Evolutionary conservation across 2,797 vertebrate genomes (phyloP), one percentile per base, ranked within the genome.

Genomic region (Macropodus opercularis): DNA sequence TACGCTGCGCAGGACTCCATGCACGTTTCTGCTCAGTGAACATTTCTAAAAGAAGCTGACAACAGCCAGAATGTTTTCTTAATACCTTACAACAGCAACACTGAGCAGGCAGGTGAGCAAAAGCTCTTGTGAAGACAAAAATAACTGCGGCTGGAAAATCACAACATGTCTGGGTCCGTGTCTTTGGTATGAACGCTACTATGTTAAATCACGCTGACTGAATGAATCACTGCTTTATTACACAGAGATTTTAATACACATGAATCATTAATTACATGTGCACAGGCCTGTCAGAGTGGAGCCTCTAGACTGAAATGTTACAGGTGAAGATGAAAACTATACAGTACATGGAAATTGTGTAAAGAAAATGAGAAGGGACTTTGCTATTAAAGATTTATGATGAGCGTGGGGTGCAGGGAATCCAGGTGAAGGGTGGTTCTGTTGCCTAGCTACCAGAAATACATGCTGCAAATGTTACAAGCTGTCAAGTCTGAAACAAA

Each of bases 31-130:
- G 75, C 81, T 85, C 84, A 73, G 8, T 43, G 63, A 34, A 72
- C 63, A 57, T 56, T 87, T 87, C 65, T 73, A 70, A 80, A 77
- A 76, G 56, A 39, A 55, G 62, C 67, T 86, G 87, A 91, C 85
- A 81, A 80, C 83, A 85, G 80, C 85, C 90, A 89, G 89, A 89
- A 22, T 83, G 65, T 88, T 91, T 90, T 82, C 79, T 67, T 79
- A 78, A 81, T 63, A 82, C 65, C 71, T 82, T 83, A 77, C 82
- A 89, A 81, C 79, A 83, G 77, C 83, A 79, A 51, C n/a, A 41
- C 27, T 22, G 68, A 64, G 69, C 75, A 79, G 81, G 80, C 87
- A 91, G 85, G 87, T 88, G 84, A 91, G 87, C 46, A 51, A 65
- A 79, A 46, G 55, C 65, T 66, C 40, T 52, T n/a, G 34, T 41